Conservation (phyloP, 2,113 vertebrate species). For the Paralichthys olivaceus region DNA sequence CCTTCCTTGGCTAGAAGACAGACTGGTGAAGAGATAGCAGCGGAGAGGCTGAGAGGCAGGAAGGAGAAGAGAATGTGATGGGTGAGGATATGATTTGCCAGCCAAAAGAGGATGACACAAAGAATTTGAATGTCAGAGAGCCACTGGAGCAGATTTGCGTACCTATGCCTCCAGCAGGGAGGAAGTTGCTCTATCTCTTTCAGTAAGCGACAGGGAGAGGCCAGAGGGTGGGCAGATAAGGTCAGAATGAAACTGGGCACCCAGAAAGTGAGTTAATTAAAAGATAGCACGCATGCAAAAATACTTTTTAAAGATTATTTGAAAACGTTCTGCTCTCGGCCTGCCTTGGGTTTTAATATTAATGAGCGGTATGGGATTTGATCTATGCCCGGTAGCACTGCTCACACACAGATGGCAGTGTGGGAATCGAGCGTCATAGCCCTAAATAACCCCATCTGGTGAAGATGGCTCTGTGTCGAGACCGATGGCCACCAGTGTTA, state of each 20-base stretch:
- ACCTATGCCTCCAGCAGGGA: slow-evolving; percentile 28
- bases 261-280: slow-evolving; percentile 51
- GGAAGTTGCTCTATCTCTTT: slow-evolving; percentile 33
- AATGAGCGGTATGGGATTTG: slow-evolving; percentile 22
- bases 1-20: slow-evolving; percentile 19
- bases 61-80: not conserved
- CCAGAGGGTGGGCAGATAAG: slow-evolving; percentile 21
- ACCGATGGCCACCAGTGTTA: slow-evolving; percentile 45
- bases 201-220: not conserved
- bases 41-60: not conserved
- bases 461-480: slow-evolving; percentile 60
- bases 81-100: slow-evolving; percentile 50
- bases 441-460: slow-evolving; percentile 47
- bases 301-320: slow-evolving; percentile 26
- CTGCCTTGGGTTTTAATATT: slow-evolving; percentile 18
- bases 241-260: slow-evolving; percentile 37
- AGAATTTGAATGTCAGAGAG: slow-evolving; percentile 64
- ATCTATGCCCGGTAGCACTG: not conserved
- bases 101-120: slow-evolving; percentile 53
- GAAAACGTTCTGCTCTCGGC: slow-evolving; percentile 12
- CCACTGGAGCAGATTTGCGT: slow-evolving; percentile 41
- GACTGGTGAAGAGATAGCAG: slow-evolving; percentile 7
- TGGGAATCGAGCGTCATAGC: slow-evolving; percentile 41
- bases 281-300: slow-evolving; percentile 24
- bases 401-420: slow-evolving; percentile 52